A percentile compares a stretch with the other conserved stretches of the same genome.
These are phyloP conservation scores for Leptopilina myrica DNA, from an alignment of 2,888 invertebrate genomes.

Conservation along the genomic window DNA sequence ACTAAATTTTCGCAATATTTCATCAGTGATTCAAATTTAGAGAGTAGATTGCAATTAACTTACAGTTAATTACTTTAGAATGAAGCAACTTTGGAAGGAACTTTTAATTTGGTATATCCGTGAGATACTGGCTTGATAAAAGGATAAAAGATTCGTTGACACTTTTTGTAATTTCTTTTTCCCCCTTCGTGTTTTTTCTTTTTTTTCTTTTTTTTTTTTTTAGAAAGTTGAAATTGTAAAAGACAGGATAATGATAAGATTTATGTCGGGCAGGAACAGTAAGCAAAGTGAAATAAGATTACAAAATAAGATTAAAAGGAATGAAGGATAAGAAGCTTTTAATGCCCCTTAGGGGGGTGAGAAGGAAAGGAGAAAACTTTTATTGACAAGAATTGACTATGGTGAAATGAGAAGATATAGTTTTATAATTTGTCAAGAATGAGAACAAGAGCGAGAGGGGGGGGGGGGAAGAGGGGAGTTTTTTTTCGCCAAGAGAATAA, in stretches of 20 bases:
- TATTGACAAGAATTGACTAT: conserved; percentile 31
- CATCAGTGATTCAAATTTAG: too few relatives aligned
- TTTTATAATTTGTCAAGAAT: conserved; percentile 23
- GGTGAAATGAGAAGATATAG: conserved; percentile 1
- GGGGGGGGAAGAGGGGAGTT: neutral
- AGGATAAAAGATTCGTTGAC: neutral
- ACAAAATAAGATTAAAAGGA: conserved; percentile 29
- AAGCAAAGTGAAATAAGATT: conserved; percentile 28
- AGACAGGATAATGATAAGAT: conserved; percentile 30
- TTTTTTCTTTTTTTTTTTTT: neutral
- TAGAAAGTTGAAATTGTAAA: neutral
- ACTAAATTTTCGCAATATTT: too few relatives aligned
- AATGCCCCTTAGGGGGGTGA: neutral
- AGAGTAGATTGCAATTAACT: neutral
- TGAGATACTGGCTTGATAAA: neutral
- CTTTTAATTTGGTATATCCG: too few relatives aligned
- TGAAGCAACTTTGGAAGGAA: neutral
- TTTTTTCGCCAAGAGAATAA: conserved; percentile 4
- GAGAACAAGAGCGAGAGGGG: conserved; percentile 3
- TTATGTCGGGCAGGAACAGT: conserved; percentile 25
- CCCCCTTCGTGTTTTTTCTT: too few relatives aligned
- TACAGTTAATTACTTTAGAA: neutral
- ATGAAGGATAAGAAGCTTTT: conserved; percentile 17
- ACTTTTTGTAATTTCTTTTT: neutral
- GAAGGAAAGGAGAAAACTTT: neutral